phyloP scores from a whole-genome alignment of 2,113 vertebrate genomes.

The Steatornis caripensis region DNA sequence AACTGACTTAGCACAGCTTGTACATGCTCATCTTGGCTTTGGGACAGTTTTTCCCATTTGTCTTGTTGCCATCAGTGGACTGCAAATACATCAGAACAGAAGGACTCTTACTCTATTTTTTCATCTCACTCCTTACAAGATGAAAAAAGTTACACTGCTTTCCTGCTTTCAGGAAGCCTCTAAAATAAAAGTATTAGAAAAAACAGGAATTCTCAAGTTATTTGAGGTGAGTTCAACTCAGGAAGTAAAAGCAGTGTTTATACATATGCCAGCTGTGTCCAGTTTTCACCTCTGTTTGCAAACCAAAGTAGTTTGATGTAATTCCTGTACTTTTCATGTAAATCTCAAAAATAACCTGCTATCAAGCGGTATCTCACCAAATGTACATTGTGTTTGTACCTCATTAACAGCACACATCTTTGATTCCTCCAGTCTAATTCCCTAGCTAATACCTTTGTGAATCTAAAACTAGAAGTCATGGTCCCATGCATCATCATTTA shows the following conservation, averaged over 20 bases:
- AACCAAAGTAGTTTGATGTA: neutral
- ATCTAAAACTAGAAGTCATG: neutral
- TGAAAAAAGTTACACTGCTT: neutral
- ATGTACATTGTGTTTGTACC: neutral
- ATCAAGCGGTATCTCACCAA: neutral
- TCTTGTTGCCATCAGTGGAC: neutral
- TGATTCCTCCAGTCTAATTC: neutral
- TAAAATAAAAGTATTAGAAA: neutral
- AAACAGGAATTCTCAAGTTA: neutral
- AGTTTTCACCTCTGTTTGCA: neutral
- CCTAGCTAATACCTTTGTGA: neutral
- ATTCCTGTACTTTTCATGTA: neutral
- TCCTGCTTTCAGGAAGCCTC: accelerated
- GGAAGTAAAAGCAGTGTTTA: neutral
- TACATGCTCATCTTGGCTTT: neutral
- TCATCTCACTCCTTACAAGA: neutral
- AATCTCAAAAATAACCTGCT: neutral
- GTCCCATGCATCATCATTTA: neutral
- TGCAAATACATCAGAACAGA: neutral
- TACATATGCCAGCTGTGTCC: neutral
- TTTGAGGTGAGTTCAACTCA: neutral
- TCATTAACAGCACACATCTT: neutral
- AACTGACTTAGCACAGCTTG: neutral
- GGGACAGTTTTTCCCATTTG: neutral
- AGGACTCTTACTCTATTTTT: neutral